These are phyloP conservation scores for Aspidiotus destructor DNA, from an alignment of 2,888 invertebrate species.

Conservation along the genomic window DNA sequence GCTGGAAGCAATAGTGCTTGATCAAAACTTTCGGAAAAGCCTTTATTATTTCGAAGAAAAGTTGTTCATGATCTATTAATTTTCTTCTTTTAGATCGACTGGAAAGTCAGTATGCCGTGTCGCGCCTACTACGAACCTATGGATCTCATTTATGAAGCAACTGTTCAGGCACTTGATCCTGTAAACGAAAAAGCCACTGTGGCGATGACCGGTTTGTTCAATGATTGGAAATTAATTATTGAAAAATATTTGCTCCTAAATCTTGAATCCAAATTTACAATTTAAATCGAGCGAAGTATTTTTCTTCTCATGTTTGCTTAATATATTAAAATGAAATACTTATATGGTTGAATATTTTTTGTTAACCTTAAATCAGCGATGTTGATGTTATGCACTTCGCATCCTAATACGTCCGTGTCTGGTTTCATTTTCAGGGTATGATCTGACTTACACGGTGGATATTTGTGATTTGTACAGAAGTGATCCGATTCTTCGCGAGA, in stretches of 20 bases:
- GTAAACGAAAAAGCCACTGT: slow-evolving; percentile 7
- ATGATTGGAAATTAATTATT: neutral
- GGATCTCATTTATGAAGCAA: slow-evolving; percentile 19
- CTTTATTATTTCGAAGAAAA: too few relatives aligned
- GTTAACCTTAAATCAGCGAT: neutral
- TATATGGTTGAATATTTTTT: neutral
- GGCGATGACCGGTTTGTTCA: neutral
- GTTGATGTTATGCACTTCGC: too few relatives aligned
- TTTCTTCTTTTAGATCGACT: neutral
- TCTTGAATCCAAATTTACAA: too few relatives aligned
- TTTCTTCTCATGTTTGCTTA: too few relatives aligned
- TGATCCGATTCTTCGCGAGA: slow-evolving; percentile 1
- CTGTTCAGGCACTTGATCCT: neutral
- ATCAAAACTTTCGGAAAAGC: neutral
- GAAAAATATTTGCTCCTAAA: neutral
- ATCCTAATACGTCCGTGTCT: neutral
- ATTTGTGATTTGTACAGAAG: slow-evolving; percentile 17
- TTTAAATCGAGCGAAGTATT: too few relatives aligned
- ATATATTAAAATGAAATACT: too few relatives aligned
- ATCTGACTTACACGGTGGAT: neutral
- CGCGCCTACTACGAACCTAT: slow-evolving; percentile 11
- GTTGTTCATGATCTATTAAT: too few relatives aligned
- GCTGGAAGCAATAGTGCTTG: neutral
- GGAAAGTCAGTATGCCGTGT: slow-evolving; percentile 19
- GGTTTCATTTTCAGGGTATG: slow-evolving; percentile 1